Percentiles rank a stretch among this genome's conserved stretches.
Conservation (phyloP, 2,888 invertebrate species). For the Epistrophe grossulariae region DNA sequence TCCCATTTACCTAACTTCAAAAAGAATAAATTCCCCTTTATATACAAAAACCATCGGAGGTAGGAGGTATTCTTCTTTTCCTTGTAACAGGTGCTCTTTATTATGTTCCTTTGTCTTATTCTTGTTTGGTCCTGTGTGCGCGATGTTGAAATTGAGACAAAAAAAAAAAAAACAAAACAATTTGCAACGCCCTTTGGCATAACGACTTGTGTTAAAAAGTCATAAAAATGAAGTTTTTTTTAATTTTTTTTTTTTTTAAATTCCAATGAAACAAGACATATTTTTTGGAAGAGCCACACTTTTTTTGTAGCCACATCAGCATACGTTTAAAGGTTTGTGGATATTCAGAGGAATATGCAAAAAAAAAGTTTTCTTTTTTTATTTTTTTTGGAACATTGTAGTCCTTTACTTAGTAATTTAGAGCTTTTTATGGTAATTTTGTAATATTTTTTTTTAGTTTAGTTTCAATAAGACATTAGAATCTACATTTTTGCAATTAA, state of each 20-base stretch:
- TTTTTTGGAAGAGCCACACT: constrained; percentile 12
- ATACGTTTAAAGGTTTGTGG: background rate
- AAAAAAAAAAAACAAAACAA: constrained; percentile 57
- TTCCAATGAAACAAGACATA: constrained; percentile 25
- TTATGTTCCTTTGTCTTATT: constrained; percentile 51
- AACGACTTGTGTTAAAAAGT: constrained; percentile 65
- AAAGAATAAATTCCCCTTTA: constrained; percentile 35
- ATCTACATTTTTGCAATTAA: no score
- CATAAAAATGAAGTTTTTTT: constrained; percentile 36
- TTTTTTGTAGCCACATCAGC: background rate
- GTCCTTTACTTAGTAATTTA: background rate
- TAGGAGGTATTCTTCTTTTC: background rate
- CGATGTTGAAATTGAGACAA: constrained; percentile 17
- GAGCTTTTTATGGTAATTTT: background rate
- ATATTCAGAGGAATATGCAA: background rate
- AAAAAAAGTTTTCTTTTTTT: background rate
- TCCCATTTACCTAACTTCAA: constrained; percentile 55
- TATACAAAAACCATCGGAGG: constrained; percentile 2
- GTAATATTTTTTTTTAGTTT: no score
- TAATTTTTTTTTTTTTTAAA: background rate
- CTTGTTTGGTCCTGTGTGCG: background rate
- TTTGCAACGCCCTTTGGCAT: constrained; percentile 64
- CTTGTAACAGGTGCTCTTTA: constrained; percentile 73
- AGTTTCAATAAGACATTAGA: no score
- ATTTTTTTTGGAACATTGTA: no score